These are phyloP conservation scores for Poecilia wingei DNA, from an alignment of 2,797 vertebrate species.

Conservation along the genomic window DNA sequence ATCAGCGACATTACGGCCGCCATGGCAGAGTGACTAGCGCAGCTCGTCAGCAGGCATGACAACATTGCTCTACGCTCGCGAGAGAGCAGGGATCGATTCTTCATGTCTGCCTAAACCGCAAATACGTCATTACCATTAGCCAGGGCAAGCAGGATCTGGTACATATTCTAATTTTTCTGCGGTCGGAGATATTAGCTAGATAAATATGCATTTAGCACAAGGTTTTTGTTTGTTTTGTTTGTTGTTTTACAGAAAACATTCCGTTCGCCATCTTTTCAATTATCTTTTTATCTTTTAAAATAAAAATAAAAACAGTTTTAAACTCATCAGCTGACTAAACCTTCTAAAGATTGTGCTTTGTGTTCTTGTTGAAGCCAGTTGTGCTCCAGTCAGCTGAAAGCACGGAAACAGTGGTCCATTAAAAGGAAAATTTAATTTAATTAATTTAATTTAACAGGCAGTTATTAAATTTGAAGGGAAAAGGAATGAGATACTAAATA, in stretches of 20 bases:
- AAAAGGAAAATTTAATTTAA: neutral
- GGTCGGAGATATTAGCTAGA: neutral
- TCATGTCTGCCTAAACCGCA: slow-evolving; percentile 56
- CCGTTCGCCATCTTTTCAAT: neutral
- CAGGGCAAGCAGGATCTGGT: neutral
- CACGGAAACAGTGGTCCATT: neutral
- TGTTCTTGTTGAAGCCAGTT: neutral
- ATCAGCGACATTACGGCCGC: slow-evolving; percentile 71
- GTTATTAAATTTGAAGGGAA: neutral
- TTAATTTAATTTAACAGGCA: neutral
- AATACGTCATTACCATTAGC: slow-evolving; percentile 34
- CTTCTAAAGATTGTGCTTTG: neutral
- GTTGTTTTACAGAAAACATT: neutral
- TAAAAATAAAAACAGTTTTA: neutral
- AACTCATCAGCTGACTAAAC: neutral
- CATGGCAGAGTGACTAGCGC: slow-evolving; percentile 73
- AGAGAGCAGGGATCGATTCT: slow-evolving; percentile 68
- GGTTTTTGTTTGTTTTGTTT: neutral
- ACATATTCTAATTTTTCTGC: neutral
- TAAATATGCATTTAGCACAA: neutral
- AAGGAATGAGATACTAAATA: neutral
- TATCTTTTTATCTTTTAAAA: neutral
- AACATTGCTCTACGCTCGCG: slow-evolving; percentile 57
- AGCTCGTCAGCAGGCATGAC: slow-evolving; percentile 66
- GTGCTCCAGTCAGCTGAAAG: neutral